Conservation (phyloP, 2,113 vertebrate species). For the Castor canadensis region DNA sequence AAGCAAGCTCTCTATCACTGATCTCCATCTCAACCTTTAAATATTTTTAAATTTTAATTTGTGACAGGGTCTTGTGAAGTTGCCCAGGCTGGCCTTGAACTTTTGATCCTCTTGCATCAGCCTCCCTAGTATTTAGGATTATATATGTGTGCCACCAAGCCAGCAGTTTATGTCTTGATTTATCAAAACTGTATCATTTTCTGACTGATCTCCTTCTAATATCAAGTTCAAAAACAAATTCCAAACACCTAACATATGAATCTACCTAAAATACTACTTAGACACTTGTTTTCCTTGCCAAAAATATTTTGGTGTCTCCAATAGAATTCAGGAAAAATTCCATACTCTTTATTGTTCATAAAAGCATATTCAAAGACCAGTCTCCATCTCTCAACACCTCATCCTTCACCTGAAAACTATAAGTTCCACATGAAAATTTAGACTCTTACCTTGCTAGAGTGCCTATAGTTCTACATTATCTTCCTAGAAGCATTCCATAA, state of each 20-base stretch:
- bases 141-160: too few relatives aligned
- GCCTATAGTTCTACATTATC: background rate
- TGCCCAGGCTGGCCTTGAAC: background rate
- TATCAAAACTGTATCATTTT: background rate
- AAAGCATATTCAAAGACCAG: background rate
- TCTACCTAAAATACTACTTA: background rate
- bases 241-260: background rate
- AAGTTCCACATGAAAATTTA: background rate
- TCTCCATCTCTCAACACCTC: background rate
- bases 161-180: background rate
- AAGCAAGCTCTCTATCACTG: background rate
- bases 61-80: background rate
- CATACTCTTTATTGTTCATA: background rate
- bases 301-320: background rate
- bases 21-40: background rate
- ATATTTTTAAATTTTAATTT: background rate
- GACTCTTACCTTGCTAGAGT: background rate
- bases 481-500: background rate
- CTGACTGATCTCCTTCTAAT: background rate
- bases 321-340: background rate
- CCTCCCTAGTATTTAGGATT: background rate
- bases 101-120: background rate
- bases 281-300: background rate
- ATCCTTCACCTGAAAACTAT: background rate
- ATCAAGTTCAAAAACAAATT: conserved; percentile 37